Percentiles rank a stretch among this genome's conserved stretches.
These are phyloP conservation scores for Aspidiotus destructor DNA, from an alignment of 2,888 invertebrate species.

Conservation along the genomic window DNA sequence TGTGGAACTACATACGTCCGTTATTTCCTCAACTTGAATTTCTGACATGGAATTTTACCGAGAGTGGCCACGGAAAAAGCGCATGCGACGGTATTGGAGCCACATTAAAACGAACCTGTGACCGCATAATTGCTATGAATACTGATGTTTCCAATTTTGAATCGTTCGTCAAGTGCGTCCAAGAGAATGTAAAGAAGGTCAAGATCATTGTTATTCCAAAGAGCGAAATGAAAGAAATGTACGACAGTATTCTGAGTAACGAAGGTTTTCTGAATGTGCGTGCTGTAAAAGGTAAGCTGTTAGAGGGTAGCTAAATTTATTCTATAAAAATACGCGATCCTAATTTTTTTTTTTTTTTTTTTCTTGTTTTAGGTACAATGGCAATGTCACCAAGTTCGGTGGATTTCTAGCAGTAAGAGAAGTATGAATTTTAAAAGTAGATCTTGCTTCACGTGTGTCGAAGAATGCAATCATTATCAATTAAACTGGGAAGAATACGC, in stretches of 20 bases:
- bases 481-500: too few species aligned
- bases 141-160: conserved; percentile 5
- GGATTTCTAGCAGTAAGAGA: too few species aligned
- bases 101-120: not conserved
- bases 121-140: not conserved
- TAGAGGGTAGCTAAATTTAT: too few species aligned
- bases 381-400: not conserved
- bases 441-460: too few species aligned
- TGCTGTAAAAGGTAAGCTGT: too few species aligned
- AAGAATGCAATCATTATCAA: too few species aligned
- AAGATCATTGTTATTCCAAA: not conserved
- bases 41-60: conserved; percentile 39
- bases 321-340: too few species aligned
- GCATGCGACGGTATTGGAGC: conserved; percentile 40
- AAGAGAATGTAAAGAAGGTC: not conserved
- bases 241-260: not conserved
- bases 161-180: not conserved
- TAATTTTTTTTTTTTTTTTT: not conserved
- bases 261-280: too few species aligned
- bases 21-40: conserved; percentile 18
- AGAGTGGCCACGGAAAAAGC: conserved; percentile 40
- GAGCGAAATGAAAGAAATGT: not conserved
- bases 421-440: too few species aligned
- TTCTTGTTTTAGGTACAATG: not conserved
- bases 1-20: conserved; percentile 12